Base-by-base conservation (phyloP, 1,140 invertebrate genomes). In the Pararge aegeria region DNA sequence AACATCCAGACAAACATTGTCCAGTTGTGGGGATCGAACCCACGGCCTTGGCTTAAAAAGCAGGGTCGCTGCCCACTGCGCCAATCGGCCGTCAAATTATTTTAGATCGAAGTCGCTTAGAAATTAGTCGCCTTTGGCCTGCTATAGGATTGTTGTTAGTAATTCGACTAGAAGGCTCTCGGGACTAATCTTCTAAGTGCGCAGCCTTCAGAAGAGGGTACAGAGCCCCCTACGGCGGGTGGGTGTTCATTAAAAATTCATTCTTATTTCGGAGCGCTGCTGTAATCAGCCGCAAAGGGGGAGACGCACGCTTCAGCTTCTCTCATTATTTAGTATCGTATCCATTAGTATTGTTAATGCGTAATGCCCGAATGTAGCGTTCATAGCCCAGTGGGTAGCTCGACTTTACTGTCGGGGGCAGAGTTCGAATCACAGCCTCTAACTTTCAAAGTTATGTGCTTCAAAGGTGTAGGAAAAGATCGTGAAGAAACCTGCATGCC, bases 151-250 rank as follows among this genome's bases (percentile, higher is more conserved):
- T 69, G 68, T 71, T 70, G 75, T 75, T 78, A 77, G 72, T 75
- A 66, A 78, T 73, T 76, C 75, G 75, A 67, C 46, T 80, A 68
- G 64, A 75, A 74, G 56, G 73, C 86, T 81, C 83, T 53, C 64
- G 84, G 80, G 83, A 85, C 83, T 87, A 89, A 89, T 87, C 84
- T 89, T 73, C 79, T 85, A 87, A 89, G 87, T 89, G 87, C 84
- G 84, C 84, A 76, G 70, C 76, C 62, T 76, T 73, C 69, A 72
- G 70, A 66, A 63, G 68, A 65, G 58, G 44, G 70, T 53, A 9
- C 48, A 44, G 67, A 48, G 52, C 49, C 38, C 38, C 60, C 53
- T 60, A 68, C 59, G 54, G 64, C 57, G 59, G 66, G 68, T 42
- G 70, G 73, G 70, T 69, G 63, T 77, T 86, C 82, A 89, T 89